Percentiles rank a stretch among this genome's conserved stretches.
These are phyloP conservation scores for Diceros bicornis DNA, from an alignment of 2,797 vertebrate species.

Conservation along the genomic window DNA sequence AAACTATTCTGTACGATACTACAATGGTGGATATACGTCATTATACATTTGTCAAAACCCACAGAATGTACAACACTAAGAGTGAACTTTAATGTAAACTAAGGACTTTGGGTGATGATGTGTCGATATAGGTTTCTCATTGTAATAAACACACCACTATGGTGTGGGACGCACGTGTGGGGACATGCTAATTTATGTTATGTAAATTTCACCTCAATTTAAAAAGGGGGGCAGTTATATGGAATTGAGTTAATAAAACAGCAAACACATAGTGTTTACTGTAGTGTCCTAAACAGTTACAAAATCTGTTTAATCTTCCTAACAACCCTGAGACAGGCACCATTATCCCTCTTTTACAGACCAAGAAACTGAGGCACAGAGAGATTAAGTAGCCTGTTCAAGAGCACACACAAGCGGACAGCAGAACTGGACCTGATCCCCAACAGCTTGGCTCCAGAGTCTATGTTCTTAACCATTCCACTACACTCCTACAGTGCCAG, in stretches of 20 bases:
- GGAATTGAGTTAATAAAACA: background rate
- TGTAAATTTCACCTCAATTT: background rate
- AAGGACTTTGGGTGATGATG: background rate
- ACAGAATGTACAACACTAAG: accelerated
- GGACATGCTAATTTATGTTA: background rate
- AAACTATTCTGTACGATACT: accelerated
- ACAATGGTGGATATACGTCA: accelerated
- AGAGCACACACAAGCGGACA: background rate
- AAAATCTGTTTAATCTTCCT: background rate
- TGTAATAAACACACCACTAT: accelerated
- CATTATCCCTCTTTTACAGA: background rate
- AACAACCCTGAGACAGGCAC: background rate
- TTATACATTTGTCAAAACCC: background rate
- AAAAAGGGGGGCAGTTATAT: background rate
- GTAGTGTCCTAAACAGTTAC: background rate
- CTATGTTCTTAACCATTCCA: background rate
- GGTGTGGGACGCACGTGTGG: accelerated
- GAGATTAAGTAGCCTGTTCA: background rate
- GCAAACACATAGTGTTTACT: background rate
- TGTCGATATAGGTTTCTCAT: accelerated
- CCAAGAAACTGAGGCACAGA: background rate
- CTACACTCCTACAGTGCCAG: background rate
- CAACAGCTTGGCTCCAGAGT: background rate
- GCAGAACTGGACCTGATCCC: background rate
- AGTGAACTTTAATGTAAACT: background rate